Base-by-base conservation (phyloP, 2,113 vertebrate species). In the Sceloporus undulatus region DNA sequence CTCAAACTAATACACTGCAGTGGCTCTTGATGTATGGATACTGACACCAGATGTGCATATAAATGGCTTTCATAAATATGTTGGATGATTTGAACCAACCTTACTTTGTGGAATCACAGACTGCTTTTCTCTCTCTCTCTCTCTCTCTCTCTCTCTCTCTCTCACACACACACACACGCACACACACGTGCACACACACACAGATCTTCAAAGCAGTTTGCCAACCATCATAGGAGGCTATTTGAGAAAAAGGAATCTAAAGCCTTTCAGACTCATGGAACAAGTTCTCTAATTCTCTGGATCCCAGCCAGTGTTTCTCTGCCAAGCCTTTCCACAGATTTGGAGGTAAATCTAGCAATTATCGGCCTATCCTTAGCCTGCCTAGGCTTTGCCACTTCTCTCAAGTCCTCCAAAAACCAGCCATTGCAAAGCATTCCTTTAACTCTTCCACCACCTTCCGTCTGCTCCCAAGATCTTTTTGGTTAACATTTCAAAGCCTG, bases 341-440 rank as follows among this genome's bases (percentile, higher is more conserved):
- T 82, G 70, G 48, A 34, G 82, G 79, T 34, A 82, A 42, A 82
- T 52, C 19, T 42, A 65, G 70, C 71, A 87, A 75, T 82, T 87
- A 48, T 21, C n/a, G 54, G 34, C 62, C 21, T 73, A 54, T 65
- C 86, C 86, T 82, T 65, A 82, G 71, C 65, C 52, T 19, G 29
- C 86, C 27, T n/a, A 82, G 42, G 59, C 71, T 62, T n/a, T 82
- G 13, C 4, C 19, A 87, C 4, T 16, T 91, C 18, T 66, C 0
- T 59, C 16, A 62, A 25, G 21, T 38, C 4, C 5, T 7, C 10
- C 29, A 14, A 40, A 9, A 54, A 82, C 0, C 10, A 89, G 8
- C 59, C 80, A 52, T 40, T 54, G 77, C 25, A 25, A 52, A 65
- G 29, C 2, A 9, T 79, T 78, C 75, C 21, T 87, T 65, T 48